Evolutionary conservation across 2,888 invertebrate species (phyloP).

Genomic region (Pocota personata): DNA sequence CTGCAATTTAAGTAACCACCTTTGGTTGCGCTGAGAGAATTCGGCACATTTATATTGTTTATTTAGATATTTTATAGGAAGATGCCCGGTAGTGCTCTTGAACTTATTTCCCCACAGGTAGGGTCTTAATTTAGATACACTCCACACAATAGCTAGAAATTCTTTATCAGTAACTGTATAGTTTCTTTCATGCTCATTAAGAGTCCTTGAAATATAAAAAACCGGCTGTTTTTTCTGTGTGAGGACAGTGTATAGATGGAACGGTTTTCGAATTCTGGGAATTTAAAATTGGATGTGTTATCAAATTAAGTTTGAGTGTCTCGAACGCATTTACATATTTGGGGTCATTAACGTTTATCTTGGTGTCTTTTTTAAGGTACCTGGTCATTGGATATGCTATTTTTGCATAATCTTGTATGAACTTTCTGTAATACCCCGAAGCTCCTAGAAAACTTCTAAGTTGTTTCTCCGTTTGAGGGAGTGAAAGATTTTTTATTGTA

Average conservation of each 20-base stretch:
- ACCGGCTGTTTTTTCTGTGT: constrained; percentile 39
- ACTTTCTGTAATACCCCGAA: constrained; percentile 52
- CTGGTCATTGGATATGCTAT: not conserved
- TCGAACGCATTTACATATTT: constrained; percentile 36
- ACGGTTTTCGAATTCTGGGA: constrained; percentile 75
- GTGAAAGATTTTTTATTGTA: constrained; percentile 38
- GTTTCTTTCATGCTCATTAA: constrained; percentile 5
- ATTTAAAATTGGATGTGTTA: constrained; percentile 71
- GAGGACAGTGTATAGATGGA: constrained; percentile 13
- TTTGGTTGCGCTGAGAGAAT: constrained; percentile 5
- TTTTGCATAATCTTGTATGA: constrained; percentile 47
- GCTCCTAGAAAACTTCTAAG: constrained; percentile 56
- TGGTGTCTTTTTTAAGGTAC: constrained; percentile 7
- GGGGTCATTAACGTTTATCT: constrained; percentile 23
- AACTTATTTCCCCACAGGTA: too few relatives aligned
- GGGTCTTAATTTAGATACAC: not conserved
- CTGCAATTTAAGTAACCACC: constrained; percentile 41
- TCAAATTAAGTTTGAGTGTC: constrained; percentile 39
- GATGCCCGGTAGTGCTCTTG: too few relatives aligned
- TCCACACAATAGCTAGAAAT: not conserved
- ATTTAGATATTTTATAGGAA: not conserved
- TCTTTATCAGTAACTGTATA: not conserved
- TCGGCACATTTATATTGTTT: not conserved
- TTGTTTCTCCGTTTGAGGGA: constrained; percentile 18
- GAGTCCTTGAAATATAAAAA: constrained; percentile 15